Evolutionary conservation across 1,140 invertebrate genomes (phyloP).

Genomic region (Neodiprion fabricii): DNA sequence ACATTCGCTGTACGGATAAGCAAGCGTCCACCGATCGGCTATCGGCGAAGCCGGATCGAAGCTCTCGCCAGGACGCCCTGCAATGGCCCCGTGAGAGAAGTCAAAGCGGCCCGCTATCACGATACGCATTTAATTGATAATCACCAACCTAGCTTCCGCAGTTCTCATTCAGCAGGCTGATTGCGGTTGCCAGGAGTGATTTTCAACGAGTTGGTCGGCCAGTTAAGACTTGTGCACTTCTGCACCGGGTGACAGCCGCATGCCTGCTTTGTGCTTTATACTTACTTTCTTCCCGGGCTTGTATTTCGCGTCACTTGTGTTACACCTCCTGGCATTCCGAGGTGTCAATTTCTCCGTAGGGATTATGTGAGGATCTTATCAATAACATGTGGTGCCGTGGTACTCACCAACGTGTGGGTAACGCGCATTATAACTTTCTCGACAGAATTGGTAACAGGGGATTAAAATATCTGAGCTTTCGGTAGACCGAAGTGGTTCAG

Average conservation of each 20-base stretch:
- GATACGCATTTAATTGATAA: neutral
- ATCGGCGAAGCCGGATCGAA: neutral
- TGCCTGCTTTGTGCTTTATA: neutral
- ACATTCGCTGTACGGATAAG: neutral
- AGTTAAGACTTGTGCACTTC: neutral
- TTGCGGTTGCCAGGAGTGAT: too few species aligned
- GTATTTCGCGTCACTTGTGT: neutral
- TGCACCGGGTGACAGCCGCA: neutral
- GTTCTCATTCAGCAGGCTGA: too few species aligned
- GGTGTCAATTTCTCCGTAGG: neutral
- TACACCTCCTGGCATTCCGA: neutral
- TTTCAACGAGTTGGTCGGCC: neutral
- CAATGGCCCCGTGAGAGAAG: neutral
- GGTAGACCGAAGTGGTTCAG: neutral
- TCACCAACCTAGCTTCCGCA: neutral
- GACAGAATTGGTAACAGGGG: neutral
- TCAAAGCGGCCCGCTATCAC: neutral
- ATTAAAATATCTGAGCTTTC: neutral
- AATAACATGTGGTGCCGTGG: too few species aligned
- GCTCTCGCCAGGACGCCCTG: neutral
- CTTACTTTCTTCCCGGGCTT: neutral
- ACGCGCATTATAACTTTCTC: too few species aligned
- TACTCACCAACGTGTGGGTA: too few species aligned
- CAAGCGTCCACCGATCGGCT: neutral
- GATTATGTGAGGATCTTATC: neutral